A percentile compares a stretch with the other conserved stretches of the same genome.
These are phyloP conservation scores for Macroramphosus scolopax DNA, from an alignment of 2,797 vertebrate species.

Conservation along the genomic window DNA sequence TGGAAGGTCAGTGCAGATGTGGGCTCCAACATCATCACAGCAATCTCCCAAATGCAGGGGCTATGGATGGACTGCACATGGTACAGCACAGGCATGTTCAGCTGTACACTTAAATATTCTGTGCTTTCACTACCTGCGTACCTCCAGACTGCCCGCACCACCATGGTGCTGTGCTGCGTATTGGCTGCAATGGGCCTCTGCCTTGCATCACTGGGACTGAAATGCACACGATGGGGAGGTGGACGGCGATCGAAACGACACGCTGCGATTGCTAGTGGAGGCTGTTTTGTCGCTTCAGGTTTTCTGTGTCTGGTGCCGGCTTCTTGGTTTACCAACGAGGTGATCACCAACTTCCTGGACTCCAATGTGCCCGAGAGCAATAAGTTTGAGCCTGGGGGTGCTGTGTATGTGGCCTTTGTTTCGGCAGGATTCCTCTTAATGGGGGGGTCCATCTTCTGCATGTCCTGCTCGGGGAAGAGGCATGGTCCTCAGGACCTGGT, in stretches of 20 bases:
- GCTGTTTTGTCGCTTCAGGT: slow-evolving; percentile 87
- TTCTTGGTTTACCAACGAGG: slow-evolving; percentile 94
- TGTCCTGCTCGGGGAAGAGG: slow-evolving; percentile 83
- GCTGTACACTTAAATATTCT: slow-evolving; percentile 89
- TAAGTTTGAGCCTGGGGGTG: slow-evolving; percentile 92
- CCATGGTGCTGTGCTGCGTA: slow-evolving; percentile 93
- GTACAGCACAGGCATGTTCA: slow-evolving; percentile 97
- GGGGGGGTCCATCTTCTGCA: slow-evolving; percentile 88
- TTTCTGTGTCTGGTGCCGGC: slow-evolving; percentile 87
- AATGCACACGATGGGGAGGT: slow-evolving; percentile 90
- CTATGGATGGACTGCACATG: slow-evolving; percentile 99
- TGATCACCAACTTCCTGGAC: slow-evolving; percentile 89
- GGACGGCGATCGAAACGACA: slow-evolving; percentile 84
- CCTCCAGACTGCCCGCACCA: slow-evolving; percentile 89
- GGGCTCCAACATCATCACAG: slow-evolving; percentile 92
- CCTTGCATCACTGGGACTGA: slow-evolving; percentile 87
- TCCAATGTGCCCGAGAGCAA: slow-evolving; percentile 87
- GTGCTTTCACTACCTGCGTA: slow-evolving; percentile 87
- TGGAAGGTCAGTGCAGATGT: slow-evolving; percentile 91
- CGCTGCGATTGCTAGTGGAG: slow-evolving; percentile 85
- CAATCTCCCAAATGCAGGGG: slow-evolving; percentile 91
- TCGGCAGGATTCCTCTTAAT: slow-evolving; percentile 87
- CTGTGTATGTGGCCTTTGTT: slow-evolving; percentile 90
- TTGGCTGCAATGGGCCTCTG: slow-evolving; percentile 88
- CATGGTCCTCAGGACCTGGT: slow-evolving; percentile 79